A percentile compares a stretch with the other conserved stretches of the same genome.
phyloP scores from a whole-genome alignment of 2,888 invertebrate genomes.

The Idaea dimidiata region DNA sequence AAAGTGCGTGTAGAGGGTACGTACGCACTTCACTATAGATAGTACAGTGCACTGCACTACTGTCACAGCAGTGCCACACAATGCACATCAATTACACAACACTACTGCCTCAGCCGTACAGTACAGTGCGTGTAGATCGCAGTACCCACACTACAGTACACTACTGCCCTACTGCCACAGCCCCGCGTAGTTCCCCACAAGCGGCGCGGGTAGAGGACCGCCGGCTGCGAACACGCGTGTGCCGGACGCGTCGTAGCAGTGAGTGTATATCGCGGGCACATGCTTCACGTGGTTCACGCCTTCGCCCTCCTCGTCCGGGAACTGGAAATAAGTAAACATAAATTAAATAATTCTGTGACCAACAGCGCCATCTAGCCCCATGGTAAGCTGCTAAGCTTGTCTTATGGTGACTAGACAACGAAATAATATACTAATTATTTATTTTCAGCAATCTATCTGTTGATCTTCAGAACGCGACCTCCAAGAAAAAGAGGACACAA shows the following conservation, averaged over 20 bases:
- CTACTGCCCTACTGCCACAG: conserved; percentile 87
- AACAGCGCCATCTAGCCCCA: no score
- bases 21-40: not conserved
- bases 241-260: conserved; percentile 96
- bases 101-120: conserved; percentile 95
- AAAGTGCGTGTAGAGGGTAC: not conserved
- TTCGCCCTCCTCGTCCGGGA: conserved; percentile 92
- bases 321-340: conserved; percentile 68
- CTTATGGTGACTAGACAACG: no score
- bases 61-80: conserved; percentile 87
- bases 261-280: conserved; percentile 96
- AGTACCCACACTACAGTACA: not conserved
- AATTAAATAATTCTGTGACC: no score
- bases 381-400: no score
- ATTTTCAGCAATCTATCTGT: no score
- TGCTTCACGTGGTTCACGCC: conserved; percentile 93
- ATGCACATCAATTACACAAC: conserved; percentile 8
- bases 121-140: conserved; percentile 76
- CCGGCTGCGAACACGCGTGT: conserved; percentile 96
- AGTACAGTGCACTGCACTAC: conserved; percentile 2
- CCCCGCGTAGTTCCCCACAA: conserved; percentile 96
- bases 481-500: no score
- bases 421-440: no score
- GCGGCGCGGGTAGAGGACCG: conserved; percentile 94
- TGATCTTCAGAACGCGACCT: no score